Evolutionary conservation across 2,113 vertebrate species (phyloP).

Genomic region (Rana temporaria): DNA sequence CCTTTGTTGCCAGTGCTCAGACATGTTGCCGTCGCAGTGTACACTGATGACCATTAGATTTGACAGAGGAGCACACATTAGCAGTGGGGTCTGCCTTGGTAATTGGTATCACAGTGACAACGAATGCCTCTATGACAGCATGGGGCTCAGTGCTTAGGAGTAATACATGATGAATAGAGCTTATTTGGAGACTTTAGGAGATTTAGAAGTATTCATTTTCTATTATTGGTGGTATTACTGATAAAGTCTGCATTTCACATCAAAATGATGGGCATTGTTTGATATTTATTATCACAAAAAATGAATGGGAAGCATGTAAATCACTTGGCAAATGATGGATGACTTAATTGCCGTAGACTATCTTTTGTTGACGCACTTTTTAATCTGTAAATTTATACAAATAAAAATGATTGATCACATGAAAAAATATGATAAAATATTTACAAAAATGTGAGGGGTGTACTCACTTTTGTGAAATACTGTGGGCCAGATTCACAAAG

Average conservation of each 20-base stretch:
- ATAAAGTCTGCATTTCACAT: slow-evolving; percentile 3
- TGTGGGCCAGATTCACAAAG: too few species aligned
- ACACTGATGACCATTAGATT: slow-evolving; percentile 15
- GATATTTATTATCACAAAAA: not conserved
- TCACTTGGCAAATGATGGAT: not conserved
- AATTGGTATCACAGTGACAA: slow-evolving; percentile 32
- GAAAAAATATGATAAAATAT: too few species aligned
- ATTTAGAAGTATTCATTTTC: not conserved
- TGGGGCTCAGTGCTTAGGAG: not conserved
- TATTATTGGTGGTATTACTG: not conserved
- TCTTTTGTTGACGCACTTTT: too few species aligned
- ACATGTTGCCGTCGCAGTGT: not conserved
- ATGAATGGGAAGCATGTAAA: not conserved
- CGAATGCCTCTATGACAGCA: not conserved
- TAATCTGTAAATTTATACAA: too few species aligned
- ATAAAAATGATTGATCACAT: too few species aligned
- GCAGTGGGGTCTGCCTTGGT: slow-evolving; percentile 16
- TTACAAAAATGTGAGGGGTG: too few species aligned
- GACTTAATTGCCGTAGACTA: too few species aligned
- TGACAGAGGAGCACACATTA: slow-evolving; percentile 17
- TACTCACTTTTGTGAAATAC: too few species aligned
- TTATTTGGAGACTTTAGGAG: not conserved
- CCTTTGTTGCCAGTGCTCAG: not conserved
- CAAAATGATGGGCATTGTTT: not conserved
- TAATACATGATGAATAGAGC: slow-evolving; percentile 5